Evolutionary conservation across 2,888 invertebrate genomes (phyloP), one percentile per base, ranked within the genome.

Genomic region (Lasioglossum leucozonium): DNA sequence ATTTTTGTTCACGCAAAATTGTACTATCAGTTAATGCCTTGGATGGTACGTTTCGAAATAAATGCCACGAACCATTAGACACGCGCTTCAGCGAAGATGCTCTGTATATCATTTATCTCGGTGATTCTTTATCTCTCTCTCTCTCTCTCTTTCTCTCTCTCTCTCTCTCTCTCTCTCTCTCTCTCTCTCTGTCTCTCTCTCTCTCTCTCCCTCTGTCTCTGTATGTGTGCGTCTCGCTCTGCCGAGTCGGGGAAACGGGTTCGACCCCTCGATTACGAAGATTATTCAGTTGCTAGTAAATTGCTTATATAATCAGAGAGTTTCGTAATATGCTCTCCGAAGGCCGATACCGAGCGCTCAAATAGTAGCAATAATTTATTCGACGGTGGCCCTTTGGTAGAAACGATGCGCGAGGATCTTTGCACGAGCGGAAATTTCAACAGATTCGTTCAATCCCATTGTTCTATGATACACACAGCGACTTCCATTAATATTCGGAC

Each of bases 81-180:
- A 51, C 51, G 10, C 51, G 22, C 47, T 51, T 13, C 10, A 5
- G 58, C 26, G 58, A 58, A 58, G 58, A 26, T 30, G n/a, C 58
- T 58, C 67, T 55, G 5, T 30, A 67, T 44, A 26, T 58, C 65
- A 22, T 62, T 72, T 75, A 47, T 72, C 77, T n/a, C 72, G n/a
- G 16, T 37, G 62, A 16, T 30, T 16, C 26, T 62, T 62, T 30
- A 26, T 62, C 13, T 67, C 40, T 4, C 67, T 0, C 2, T 18
- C 0, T 65, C 6, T 30, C 62, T 26, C 11, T 62, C 13, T 26
- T 3, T 11, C 11, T n/a, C 51, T 58, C 16, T n/a, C n/a, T n/a
- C n/a, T n/a, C n/a, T n/a, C n/a, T n/a, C n/a, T n/a, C 0, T 65
- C 6, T 30, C 62, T 26, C 11, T 62, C 13, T 16, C 26, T 62